Base-by-base conservation (phyloP, 2,888 invertebrate species). In the Hyposoter didymator region DNA sequence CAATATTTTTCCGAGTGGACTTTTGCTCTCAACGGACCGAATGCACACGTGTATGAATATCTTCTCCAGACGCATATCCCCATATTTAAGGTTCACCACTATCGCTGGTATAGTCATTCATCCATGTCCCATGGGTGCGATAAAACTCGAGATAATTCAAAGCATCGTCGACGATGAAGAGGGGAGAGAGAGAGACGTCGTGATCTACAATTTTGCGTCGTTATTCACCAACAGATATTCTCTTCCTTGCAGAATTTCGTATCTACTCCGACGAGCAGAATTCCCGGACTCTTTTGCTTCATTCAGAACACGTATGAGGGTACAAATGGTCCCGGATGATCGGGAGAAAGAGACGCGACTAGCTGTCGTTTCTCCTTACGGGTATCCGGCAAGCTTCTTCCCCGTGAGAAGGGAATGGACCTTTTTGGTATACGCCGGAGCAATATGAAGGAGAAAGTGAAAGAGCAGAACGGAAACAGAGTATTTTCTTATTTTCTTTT, bases 251-350 rank as follows among this genome's bases (percentile, higher is more conserved):
- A 66, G 49, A 74, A 69, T 74, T 78, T 69, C 59, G 62, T 62
- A 73, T 66, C 59, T 43, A 62, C 64, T 49, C 55, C 39, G 28
- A 10, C 66, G 72, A 89, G 88, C 87, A 87, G 88, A 90, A 87
- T 87, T 72, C n/a, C 75, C 52, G 70, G 43, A 43, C 32, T 55
- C 88, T 84, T 86, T 87, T 84, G 86, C 82, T 84, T 86, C 87
- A 88, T 90, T 89, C 90, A 87, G 89, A 83, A 88, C 88, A 89
- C 88, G 90, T 91, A 86, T 88, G 88, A 84, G 89, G 87, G 88
- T 90, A 89, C 90, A 88, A 89, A 91, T 89, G 87, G 89, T 88
- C 85, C 74, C 72, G 87, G 79, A 83, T 83, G 80, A 85, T 83
- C 82, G 81, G 78, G 67, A 69, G 76, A 59, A 47, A 81, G 73